A percentile compares a stretch with the other conserved stretches of the same genome.
Conservation (phyloP, 2,797 vertebrate species). For the Apodemus agrarius region DNA sequence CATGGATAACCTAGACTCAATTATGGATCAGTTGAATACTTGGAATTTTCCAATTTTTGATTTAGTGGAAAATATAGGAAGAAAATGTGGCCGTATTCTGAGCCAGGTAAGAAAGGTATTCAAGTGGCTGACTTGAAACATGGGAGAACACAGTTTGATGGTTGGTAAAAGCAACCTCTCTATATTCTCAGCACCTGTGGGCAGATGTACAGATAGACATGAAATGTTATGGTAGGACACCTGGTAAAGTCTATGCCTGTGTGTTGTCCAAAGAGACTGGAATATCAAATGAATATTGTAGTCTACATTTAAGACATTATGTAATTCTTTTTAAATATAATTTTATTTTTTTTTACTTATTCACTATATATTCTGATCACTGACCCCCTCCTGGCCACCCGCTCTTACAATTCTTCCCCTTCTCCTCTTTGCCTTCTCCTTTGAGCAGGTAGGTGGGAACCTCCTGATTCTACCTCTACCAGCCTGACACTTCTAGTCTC, state of each 20-base stretch:
- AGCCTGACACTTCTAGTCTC: background rate
- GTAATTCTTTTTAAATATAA: background rate
- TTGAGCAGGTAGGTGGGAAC: background rate
- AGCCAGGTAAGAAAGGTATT: slow-evolving; percentile 93
- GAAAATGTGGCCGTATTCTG: slow-evolving; percentile 95
- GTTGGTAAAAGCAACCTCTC: background rate
- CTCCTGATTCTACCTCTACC: background rate
- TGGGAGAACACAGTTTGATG: background rate
- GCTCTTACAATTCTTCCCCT: background rate
- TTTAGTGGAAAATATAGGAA: slow-evolving; percentile 96
- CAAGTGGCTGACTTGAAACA: background rate
- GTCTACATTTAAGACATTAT: slow-evolving; percentile 61
- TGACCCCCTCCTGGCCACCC: background rate
- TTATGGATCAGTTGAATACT: slow-evolving; percentile 96
- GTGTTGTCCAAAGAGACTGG: slow-evolving; percentile 51
- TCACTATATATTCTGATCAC: background rate
- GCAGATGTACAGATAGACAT: background rate
- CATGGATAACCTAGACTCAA: slow-evolving; percentile 94
- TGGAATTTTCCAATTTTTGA: slow-evolving; percentile 99
- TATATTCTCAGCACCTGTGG: background rate
- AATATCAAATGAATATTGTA: slow-evolving; percentile 34
- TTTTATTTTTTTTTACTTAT: background rate
- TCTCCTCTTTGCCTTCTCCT: background rate
- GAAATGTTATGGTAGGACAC: background rate
- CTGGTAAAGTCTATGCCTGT: background rate